A percentile compares a stretch with the other conserved stretches of the same genome.
These are phyloP conservation scores for Busseola fusca DNA, from an alignment of 2,888 invertebrate genomes.

Conservation along the genomic window DNA sequence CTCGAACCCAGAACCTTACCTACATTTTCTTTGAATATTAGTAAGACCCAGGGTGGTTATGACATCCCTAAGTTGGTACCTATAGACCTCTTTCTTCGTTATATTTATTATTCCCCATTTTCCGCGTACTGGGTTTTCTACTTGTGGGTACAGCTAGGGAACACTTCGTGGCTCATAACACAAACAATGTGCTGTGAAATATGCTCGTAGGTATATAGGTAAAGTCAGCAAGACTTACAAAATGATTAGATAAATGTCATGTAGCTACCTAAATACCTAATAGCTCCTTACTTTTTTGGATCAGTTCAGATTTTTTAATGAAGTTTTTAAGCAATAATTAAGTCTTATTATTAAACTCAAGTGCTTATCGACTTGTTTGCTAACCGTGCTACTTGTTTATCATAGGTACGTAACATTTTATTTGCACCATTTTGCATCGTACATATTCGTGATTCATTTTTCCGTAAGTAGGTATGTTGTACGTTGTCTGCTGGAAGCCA, in stretches of 20 bases:
- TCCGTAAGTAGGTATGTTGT: neutral
- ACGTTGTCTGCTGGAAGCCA: neutral
- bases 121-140: conserved; percentile 16
- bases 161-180: conserved; percentile 17
- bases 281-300: neutral
- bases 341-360: neutral
- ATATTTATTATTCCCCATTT: conserved; percentile 20
- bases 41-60: conserved; percentile 5
- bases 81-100: conserved; percentile 10
- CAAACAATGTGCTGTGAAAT: conserved; percentile 2
- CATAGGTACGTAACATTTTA: neutral
- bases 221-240: neutral
- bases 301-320: neutral
- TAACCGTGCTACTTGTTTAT: neutral
- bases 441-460: conserved; percentile 13
- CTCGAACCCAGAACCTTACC: neutral
- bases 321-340: too few relatives aligned
- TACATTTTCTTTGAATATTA: conserved; percentile 19
- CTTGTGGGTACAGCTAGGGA: neutral
- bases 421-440: conserved; percentile 21
- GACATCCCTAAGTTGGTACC: conserved; percentile 23
- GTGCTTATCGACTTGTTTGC: too few relatives aligned
- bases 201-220: neutral
- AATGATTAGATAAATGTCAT: neutral
- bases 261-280: neutral